Evolutionary conservation across 2,797 vertebrate genomes (phyloP).

Genomic region (Poeciliopsis infans): DNA sequence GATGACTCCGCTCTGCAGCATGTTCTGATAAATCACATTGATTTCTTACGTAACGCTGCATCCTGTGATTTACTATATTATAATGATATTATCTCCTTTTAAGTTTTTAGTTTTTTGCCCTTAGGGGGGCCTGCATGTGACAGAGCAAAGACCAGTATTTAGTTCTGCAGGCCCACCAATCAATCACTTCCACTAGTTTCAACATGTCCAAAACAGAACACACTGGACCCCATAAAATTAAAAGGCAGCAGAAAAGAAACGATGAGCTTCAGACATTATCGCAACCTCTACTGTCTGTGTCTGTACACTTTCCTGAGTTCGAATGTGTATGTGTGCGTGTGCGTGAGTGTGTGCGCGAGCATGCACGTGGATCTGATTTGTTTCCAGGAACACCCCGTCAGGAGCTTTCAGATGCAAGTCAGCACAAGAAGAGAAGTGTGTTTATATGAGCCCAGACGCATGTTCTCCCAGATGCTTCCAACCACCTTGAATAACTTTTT

Average conservation of each 20-base stretch:
- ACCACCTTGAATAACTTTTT: constrained; percentile 78
- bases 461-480: constrained; percentile 76
- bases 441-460: constrained; percentile 73
- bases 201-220: constrained; percentile 74
- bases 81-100: constrained; percentile 82
- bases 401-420: constrained; percentile 82
- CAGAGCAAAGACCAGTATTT: constrained; percentile 70
- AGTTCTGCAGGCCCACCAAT: constrained; percentile 70
- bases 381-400: constrained; percentile 80
- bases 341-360: no score
- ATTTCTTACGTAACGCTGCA: constrained; percentile 77
- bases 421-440: constrained; percentile 82
- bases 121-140: constrained; percentile 63
- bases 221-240: constrained; percentile 48
- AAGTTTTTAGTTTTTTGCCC: constrained; percentile 73
- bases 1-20: constrained; percentile 70
- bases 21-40: constrained; percentile 79
- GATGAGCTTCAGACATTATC: constrained; percentile 61
- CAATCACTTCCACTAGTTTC: constrained; percentile 75
- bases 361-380: constrained; percentile 53
- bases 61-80: constrained; percentile 75
- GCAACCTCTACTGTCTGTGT: constrained; percentile 19
- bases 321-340: constrained; percentile 9
- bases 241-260: constrained; percentile 44
- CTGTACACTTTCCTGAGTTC: constrained; percentile 34